Evolutionary conservation across 2,113 vertebrate genomes (phyloP).

Genomic region (Athene cunicularia): DNA sequence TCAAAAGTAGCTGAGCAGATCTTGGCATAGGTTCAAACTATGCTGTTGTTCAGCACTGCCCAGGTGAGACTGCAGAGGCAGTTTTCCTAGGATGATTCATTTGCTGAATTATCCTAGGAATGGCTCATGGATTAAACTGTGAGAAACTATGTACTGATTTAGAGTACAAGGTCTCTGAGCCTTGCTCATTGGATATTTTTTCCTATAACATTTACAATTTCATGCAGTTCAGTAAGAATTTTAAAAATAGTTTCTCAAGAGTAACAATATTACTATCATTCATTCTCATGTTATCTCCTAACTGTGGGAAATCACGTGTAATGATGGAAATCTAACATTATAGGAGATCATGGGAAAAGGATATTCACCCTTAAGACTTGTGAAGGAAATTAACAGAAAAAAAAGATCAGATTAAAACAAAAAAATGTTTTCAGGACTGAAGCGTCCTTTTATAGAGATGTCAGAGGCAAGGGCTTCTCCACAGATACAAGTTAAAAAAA

Average conservation of each 20-base stretch:
- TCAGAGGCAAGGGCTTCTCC: neutral
- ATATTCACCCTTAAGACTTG: neutral
- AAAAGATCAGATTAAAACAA: neutral
- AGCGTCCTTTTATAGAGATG: neutral
- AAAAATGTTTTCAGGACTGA: neutral
- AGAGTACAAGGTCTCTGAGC: neutral
- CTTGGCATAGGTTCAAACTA: neutral
- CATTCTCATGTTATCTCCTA: neutral
- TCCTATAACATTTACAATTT: neutral
- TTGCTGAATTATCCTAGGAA: neutral
- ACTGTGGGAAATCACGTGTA: neutral
- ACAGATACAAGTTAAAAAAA: neutral
- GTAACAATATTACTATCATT: neutral
- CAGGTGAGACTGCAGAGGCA: neutral
- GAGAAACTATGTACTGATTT: neutral
- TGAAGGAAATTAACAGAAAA: neutral
- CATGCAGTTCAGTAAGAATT: neutral
- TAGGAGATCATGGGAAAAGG: neutral
- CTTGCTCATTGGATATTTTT: neutral
- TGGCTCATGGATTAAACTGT: neutral
- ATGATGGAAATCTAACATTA: neutral
- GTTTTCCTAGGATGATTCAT: neutral
- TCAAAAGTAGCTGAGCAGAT: neutral
- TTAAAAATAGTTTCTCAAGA: neutral
- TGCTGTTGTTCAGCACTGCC: neutral